Conservation (phyloP, 2,888 invertebrate species). For the Harpalus rufipes region DNA sequence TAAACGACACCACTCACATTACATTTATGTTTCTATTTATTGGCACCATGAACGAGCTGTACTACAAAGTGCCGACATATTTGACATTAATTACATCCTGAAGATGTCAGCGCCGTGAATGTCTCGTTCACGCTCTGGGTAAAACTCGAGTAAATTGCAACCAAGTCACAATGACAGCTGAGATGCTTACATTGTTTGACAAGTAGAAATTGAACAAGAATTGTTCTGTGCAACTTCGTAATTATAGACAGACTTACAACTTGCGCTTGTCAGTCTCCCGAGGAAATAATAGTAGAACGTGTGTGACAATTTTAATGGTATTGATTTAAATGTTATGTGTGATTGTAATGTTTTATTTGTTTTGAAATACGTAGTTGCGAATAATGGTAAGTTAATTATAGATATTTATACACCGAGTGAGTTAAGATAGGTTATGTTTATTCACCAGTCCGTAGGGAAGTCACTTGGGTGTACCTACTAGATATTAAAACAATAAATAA, state of each 20-base stretch:
- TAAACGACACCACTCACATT: background rate
- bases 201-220: slow-evolving; percentile 6
- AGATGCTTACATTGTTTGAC: background rate
- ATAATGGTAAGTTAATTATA: too few species aligned
- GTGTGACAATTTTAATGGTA: background rate
- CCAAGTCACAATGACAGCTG: background rate
- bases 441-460: too few species aligned
- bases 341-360: too few species aligned
- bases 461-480: too few species aligned
- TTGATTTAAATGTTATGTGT: too few species aligned
- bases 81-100: slow-evolving; percentile 22
- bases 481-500: too few species aligned
- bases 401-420: too few species aligned
- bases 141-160: background rate
- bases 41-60: background rate
- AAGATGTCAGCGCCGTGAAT: background rate
- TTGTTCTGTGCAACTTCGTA: background rate
- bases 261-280: background rate
- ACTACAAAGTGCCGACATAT: slow-evolving; percentile 14
- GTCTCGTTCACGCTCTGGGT: background rate
- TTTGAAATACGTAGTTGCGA: too few species aligned
- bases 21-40: background rate
- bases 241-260: background rate
- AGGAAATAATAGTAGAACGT: background rate
- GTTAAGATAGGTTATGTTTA: too few species aligned